Base-by-base conservation (phyloP, 2,113 vertebrate genomes). In the Malurus melanocephalus region DNA sequence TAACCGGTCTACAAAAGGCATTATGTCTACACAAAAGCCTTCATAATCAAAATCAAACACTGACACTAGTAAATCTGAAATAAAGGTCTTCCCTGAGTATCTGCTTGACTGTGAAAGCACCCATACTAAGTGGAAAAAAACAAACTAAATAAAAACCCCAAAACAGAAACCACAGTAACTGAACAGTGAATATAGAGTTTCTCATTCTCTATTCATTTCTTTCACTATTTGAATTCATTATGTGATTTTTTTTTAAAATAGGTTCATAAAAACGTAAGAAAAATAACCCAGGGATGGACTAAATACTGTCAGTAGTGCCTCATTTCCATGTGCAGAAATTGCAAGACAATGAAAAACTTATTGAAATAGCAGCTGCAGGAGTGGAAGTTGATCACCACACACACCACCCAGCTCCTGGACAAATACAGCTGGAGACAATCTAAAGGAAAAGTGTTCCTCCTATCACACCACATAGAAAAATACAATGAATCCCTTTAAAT, bases 391-490 rank as follows among this genome's bases (percentile, higher is more conserved):
- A 81, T 90, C 66, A 79, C 30, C 33, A 75, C 40, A 80, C 19
- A 77, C 40, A 86, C 5, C 46, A 43, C 14, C 21, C 60, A 84
- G 80, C 4, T 38, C 52, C 38, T 84, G 30, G 59, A 93, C 86
- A 94, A 94, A 95, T 74, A 84, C 69, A 96, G 79, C 88, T 93
- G 91, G 76, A 90, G 87, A 87, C 5, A 2, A 88, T 88, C 87
- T 80, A 53, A 89, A 86, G 66, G 46, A 68, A 72, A 82, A 94
- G 59, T 23, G n/a, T 66, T 90, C 56, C 46, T 86, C 49, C 38
- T 80, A 90, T 40, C 88, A 89, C 38, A 79, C 16, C 48, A 64
- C 66, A 38, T 11, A 90, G 16, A 38, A 92, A 91, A 94, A 92
- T 46, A 94, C 76, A 88, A 89, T 51, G 18, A 86, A 69, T 76